phyloP scores from a whole-genome alignment of 2,888 invertebrate species.

The Boloria selene region DNA sequence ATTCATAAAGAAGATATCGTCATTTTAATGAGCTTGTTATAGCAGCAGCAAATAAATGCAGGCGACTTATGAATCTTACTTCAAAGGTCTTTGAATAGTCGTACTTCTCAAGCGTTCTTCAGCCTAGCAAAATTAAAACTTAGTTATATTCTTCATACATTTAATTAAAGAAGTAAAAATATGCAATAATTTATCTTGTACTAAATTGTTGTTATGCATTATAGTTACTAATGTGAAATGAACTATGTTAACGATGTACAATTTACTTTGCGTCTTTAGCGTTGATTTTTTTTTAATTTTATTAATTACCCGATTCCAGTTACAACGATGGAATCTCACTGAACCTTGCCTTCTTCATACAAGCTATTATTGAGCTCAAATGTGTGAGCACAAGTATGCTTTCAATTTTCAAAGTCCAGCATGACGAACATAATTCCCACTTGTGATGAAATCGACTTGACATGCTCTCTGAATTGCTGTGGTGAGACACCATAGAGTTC shows the following conservation, averaged over 20 bases:
- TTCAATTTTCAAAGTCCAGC: too few relatives aligned
- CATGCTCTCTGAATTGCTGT: too few relatives aligned
- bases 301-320: too few relatives aligned
- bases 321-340: too few relatives aligned
- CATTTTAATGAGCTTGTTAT: conserved; percentile 41
- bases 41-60: conserved; percentile 36
- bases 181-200: conserved; percentile 4
- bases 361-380: too few relatives aligned
- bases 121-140: conserved; percentile 31
- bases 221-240: conserved; percentile 8
- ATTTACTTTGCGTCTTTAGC: background rate
- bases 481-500: too few relatives aligned
- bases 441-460: too few relatives aligned
- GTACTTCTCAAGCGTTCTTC: conserved; percentile 29
- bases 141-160: conserved; percentile 22
- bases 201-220: conserved; percentile 10
- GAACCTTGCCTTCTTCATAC: too few relatives aligned
- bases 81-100: conserved; percentile 37
- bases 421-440: too few relatives aligned
- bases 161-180: conserved; percentile 18
- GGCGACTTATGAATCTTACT: conserved; percentile 34
- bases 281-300: too few relatives aligned
- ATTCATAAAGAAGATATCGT: conserved; percentile 28
- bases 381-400: too few relatives aligned
- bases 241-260: background rate